Evolutionary conservation across 1,140 invertebrate species (phyloP).

Genomic region (Papilio polytes): DNA sequence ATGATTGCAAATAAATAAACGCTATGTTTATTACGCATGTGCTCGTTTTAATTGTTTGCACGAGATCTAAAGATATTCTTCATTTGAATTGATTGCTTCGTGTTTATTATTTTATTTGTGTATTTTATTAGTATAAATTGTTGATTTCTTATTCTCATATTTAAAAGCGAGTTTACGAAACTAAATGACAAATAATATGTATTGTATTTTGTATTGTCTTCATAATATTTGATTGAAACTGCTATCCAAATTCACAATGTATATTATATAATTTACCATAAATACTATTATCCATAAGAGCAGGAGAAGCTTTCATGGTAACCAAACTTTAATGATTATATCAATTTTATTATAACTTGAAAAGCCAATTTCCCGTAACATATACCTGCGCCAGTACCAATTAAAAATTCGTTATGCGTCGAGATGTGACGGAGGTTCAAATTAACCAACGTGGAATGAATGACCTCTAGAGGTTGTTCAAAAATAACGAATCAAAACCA

Average conservation of each 20-base stretch:
- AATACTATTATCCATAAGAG: too few species aligned
- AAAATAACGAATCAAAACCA: conserved; percentile 12
- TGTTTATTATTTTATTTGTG: background rate
- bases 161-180: too few species aligned
- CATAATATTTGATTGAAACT: too few species aligned
- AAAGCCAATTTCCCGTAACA: background rate
- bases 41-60: conserved; percentile 29
- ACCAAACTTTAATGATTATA: background rate
- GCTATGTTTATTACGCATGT: background rate
- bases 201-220: too few species aligned
- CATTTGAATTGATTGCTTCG: background rate
- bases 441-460: conserved; percentile 26
- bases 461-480: conserved; percentile 15
- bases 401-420: conserved; percentile 39
- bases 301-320: too few species aligned
- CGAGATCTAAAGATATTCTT: conserved; percentile 1
- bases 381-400: background rate
- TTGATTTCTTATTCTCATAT: background rate
- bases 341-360: background rate
- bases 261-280: too few species aligned
- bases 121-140: background rate
- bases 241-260: too few species aligned
- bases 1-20: conserved; percentile 19
- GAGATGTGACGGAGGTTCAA: conserved; percentile 23
- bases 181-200: too few species aligned